phyloP scores from a whole-genome alignment of 2,888 invertebrate genomes.

The Nemotelus nigrinus region DNA sequence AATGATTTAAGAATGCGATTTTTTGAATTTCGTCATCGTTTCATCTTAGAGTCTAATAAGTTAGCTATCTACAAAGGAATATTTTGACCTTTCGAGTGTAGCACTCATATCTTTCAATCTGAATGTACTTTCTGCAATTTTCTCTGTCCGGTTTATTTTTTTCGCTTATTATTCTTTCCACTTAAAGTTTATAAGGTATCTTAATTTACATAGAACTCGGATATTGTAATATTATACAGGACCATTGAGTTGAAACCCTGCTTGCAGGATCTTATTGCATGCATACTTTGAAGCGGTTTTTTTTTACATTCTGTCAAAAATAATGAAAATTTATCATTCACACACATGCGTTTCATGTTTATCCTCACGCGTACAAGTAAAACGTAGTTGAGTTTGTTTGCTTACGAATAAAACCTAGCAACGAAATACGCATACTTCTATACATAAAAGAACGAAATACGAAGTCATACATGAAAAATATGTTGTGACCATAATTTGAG shows the following conservation, averaged over 20 bases:
- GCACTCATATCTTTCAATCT: not conserved
- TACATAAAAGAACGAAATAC: not conserved
- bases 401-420: not conserved
- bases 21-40: not conserved
- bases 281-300: slow-evolving; percentile 29
- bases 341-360: not conserved
- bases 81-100: slow-evolving; percentile 24
- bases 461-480: too few relatives aligned
- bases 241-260: slow-evolving; percentile 33
- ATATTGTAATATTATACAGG: slow-evolving; percentile 36
- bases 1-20: slow-evolving; percentile 1
- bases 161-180: not conserved
- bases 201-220: slow-evolving; percentile 27
- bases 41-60: slow-evolving; percentile 37
- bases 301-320: not conserved
- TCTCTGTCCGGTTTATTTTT: slow-evolving; percentile 1
- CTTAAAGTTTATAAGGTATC: slow-evolving; percentile 31
- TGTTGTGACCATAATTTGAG: not conserved
- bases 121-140: slow-evolving; percentile 24
- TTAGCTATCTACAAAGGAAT: slow-evolving; percentile 45
- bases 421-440: not conserved
- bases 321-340: not conserved
- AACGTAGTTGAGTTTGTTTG: not conserved
- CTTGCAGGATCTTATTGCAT: slow-evolving; percentile 8
- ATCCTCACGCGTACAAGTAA: slow-evolving; percentile 2